phyloP scores from a whole-genome alignment of 2,113 vertebrate genomes.

The Corydoras sp. region DNA sequence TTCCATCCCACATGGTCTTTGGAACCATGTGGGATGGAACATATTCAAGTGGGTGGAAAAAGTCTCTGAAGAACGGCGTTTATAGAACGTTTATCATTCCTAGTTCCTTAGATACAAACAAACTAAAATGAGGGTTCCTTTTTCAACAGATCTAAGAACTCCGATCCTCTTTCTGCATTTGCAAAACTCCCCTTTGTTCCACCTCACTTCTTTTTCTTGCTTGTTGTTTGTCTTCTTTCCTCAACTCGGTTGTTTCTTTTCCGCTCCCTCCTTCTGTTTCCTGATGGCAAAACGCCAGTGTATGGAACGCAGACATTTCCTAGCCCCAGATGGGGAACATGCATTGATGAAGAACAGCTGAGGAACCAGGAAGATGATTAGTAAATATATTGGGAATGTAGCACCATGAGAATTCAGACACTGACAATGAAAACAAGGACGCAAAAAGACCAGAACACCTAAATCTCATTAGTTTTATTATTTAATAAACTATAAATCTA shows the following conservation, averaged over 20 bases:
- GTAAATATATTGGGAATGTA: conserved; percentile 13
- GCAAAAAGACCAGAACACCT: too few species aligned
- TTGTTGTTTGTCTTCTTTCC: not conserved
- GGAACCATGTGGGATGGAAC: too few species aligned
- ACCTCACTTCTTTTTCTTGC: not conserved
- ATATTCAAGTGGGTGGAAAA: too few species aligned
- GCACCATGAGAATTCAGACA: conserved; percentile 2
- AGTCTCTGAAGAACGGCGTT: too few species aligned
- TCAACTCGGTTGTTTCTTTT: not conserved
- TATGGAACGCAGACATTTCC: conserved; percentile 11
- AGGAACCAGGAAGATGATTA: not conserved
- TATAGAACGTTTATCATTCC: too few species aligned
- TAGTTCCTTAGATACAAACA: too few species aligned
- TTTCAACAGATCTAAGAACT: too few species aligned
- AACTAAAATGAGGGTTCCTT: too few species aligned
- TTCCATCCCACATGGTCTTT: too few species aligned
- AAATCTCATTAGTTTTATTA: too few species aligned
- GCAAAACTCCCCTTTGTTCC: not conserved
- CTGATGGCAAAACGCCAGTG: conserved; percentile 27
- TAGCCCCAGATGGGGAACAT: conserved; percentile 17
- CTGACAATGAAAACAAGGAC: too few species aligned
- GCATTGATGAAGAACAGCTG: conserved; percentile 26
- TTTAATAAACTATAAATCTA: too few species aligned
- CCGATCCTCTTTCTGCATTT: not conserved
- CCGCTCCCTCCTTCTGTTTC: conserved; percentile 18